Base-by-base conservation (phyloP, 2,113 vertebrate species). In the Ageneiosus marmoratus region DNA sequence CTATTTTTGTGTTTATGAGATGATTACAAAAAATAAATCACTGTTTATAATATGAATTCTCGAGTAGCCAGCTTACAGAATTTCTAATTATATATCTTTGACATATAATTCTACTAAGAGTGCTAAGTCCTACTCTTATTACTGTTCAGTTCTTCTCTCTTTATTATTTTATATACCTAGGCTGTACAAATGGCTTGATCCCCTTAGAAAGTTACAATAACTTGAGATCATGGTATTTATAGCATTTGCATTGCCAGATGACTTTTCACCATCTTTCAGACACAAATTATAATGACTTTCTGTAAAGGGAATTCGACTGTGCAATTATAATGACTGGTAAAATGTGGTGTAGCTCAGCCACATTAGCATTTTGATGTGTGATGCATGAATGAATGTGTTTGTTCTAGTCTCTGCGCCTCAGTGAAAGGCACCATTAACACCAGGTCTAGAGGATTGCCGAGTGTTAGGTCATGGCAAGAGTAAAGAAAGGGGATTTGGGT, bases 351-450 rank as follows among this genome's bases (percentile, higher is more conserved):
- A 84, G 62, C 84, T 78, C 87, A 83, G 84, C 86, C 87, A 89
- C 88, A 93, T 94, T 93, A 80, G 89, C 91, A 94, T 94, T 89
- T 93, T 79, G 92, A 92, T 92, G 83, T 82, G 44, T 50, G 70
- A 74, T 50, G 73, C 77, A 80, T 93, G 92, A 94, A 91, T 91
- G 86, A 91, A 87, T 82, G 84, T 85, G 85, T 92, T 93, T 93
- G 89, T 93, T 92, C 90, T 90, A 85, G 89, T 89, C 85, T 88
- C 85, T 63, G 87, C 32, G 44, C 76, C 81, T 86, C 77, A 76
- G 89, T 91, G 86, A 92, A 91, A 89, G 88, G 87, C 83, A 90
- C 89, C 70, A 92, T 92, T 91, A 93, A 92, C 88, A 85, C 87
- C 87, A 87, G 88, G 87, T 92, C 90, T 88, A 89, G 27, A 75